Evolutionary conservation across 2,888 invertebrate genomes (phyloP).

Genomic region (Odontomyia ornata): DNA sequence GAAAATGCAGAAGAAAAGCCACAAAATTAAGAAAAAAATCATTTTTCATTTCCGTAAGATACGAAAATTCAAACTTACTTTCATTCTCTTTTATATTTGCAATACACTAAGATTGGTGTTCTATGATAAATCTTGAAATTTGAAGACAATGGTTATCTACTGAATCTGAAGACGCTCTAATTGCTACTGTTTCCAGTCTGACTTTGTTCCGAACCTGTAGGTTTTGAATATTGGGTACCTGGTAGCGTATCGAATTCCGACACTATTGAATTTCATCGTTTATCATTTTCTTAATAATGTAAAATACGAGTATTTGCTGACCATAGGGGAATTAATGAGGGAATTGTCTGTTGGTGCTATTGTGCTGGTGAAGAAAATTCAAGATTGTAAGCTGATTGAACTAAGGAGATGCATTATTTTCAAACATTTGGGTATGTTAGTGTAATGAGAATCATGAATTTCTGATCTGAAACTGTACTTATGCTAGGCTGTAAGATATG

Average conservation of each 20-base stretch:
- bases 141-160: conserved; percentile 21
- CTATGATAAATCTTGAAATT: neutral
- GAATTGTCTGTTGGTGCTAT: too few relatives aligned
- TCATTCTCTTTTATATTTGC: neutral
- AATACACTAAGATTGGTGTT: neutral
- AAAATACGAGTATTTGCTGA: neutral
- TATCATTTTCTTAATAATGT: neutral
- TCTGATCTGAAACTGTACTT: too few relatives aligned
- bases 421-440: too few relatives aligned
- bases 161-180: conserved; percentile 26
- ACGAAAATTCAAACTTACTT: neutral
- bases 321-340: neutral
- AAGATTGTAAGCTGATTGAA: too few relatives aligned
- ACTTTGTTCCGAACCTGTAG: neutral
- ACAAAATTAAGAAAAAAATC: neutral
- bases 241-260: neutral
- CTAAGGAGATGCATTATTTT: too few relatives aligned
- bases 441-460: too few relatives aligned
- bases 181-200: conserved; percentile 12
- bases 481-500: too few relatives aligned
- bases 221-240: conserved; percentile 9
- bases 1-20: neutral
- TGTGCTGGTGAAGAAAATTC: too few relatives aligned
- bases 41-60: conserved; percentile 1
- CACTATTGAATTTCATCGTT: neutral